These are phyloP conservation scores for Stenolophus ochropezus DNA, from an alignment of 2,888 invertebrate genomes.

Conservation along the genomic window DNA sequence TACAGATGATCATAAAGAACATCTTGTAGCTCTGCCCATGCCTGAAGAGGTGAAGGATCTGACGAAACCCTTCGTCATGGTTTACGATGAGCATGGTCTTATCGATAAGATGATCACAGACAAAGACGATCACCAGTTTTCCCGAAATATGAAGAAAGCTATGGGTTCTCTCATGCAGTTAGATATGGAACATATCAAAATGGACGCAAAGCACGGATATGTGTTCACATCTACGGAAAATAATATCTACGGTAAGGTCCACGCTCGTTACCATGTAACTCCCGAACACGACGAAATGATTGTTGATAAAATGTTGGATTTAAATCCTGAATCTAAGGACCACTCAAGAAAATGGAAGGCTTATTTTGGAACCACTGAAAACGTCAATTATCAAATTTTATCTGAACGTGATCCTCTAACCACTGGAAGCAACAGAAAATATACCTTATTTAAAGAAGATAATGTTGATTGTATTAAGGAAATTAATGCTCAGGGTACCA, in stretches of 20 bases:
- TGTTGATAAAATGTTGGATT: slow-evolving; percentile 68
- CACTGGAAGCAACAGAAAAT: slow-evolving; percentile 64
- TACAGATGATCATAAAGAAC: slow-evolving; percentile 8
- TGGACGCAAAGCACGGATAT: slow-evolving; percentile 64
- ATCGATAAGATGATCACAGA: slow-evolving; percentile 68
- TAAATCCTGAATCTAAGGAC: neutral
- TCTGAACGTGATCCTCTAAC: slow-evolving; percentile 63
- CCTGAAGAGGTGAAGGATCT: slow-evolving; percentile 61
- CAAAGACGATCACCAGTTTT: slow-evolving; percentile 64
- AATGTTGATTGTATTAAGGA: slow-evolving; percentile 63
- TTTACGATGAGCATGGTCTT: slow-evolving; percentile 66
- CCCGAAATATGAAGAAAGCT: slow-evolving; percentile 72
- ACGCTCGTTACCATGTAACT: slow-evolving; percentile 68
- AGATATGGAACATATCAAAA: slow-evolving; percentile 67
- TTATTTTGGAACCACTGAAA: slow-evolving; percentile 19
- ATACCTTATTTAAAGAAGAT: slow-evolving; percentile 64
- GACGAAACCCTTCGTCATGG: slow-evolving; percentile 64
- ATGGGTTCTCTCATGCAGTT: slow-evolving; percentile 71
- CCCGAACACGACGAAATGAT: slow-evolving; percentile 65
- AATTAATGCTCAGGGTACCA: slow-evolving; percentile 65
- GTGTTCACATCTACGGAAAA: slow-evolving; percentile 69
- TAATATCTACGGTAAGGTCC: slow-evolving; percentile 70
- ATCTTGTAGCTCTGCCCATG: neutral
- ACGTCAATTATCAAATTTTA: neutral
- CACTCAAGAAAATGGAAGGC: slow-evolving; percentile 13